These are phyloP conservation scores for Clistopyga incitator DNA, from an alignment of 2,888 invertebrate species.

Conservation along the genomic window DNA sequence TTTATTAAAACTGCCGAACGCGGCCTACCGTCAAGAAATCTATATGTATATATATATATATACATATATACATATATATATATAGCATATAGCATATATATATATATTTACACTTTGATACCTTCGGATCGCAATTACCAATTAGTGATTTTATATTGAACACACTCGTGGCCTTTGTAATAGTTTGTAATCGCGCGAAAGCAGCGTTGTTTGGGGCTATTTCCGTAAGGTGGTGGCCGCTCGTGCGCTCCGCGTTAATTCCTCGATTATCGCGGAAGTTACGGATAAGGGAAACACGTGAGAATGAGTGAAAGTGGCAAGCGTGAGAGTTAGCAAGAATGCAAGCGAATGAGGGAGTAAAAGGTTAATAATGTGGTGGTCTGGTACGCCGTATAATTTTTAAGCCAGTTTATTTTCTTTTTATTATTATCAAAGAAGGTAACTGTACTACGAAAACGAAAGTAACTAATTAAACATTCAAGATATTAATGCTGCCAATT, in stretches of 20 bases:
- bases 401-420: constrained; percentile 64
- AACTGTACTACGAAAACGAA: constrained; percentile 47
- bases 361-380: constrained; percentile 68
- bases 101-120: constrained; percentile 72
- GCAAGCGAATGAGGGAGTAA: constrained; percentile 66
- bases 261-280: constrained; percentile 8
- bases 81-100: no score
- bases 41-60: constrained; percentile 54
- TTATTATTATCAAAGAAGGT: constrained; percentile 49
- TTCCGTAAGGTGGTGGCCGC: constrained; percentile 59
- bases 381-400: constrained; percentile 74
- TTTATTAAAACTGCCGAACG: constrained; percentile 59
- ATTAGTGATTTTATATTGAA: constrained; percentile 81
- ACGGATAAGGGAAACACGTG: constrained; percentile 64
- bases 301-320: constrained; percentile 61
- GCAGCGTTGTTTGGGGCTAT: constrained; percentile 37
- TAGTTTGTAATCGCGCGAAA: constrained; percentile 49
- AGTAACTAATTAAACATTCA: constrained; percentile 39
- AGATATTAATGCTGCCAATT: constrained; percentile 74
- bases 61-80: no score
- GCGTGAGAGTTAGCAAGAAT: constrained; percentile 57
- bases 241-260: constrained; percentile 20
- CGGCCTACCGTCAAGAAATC: constrained; percentile 57
- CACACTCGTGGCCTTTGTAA: constrained; percentile 82
- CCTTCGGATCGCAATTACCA: constrained; percentile 72